These are phyloP conservation scores for Ranitomeya variabilis DNA, from an alignment of 2,113 vertebrate genomes.

Conservation along the genomic window DNA sequence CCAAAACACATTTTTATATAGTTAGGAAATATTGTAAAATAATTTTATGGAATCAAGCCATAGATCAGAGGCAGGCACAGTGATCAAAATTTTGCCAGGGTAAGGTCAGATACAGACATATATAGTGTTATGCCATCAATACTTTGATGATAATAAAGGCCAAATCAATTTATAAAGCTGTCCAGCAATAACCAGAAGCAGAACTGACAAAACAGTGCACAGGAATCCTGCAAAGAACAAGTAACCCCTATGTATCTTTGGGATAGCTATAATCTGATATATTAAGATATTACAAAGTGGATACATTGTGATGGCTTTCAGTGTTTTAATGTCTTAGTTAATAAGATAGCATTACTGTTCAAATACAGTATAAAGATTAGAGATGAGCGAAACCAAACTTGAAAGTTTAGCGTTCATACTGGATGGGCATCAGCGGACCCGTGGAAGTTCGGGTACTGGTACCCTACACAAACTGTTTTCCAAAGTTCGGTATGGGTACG, in stretches of 20 bases:
- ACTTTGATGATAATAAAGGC: neutral
- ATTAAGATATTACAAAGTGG: neutral
- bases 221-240: neutral
- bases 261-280: neutral
- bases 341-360: neutral
- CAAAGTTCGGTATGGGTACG: too few species aligned
- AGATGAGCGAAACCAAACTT: too few species aligned
- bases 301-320: neutral
- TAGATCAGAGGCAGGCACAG: neutral
- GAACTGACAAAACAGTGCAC: neutral
- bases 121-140: constrained; percentile 21
- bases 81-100: constrained; percentile 9
- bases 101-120: neutral
- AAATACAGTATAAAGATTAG: too few species aligned
- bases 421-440: too few species aligned
- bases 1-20: neutral
- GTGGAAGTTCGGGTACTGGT: too few species aligned
- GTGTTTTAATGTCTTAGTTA: neutral
- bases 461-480: too few species aligned
- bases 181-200: neutral
- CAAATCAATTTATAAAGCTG: constrained; percentile 1
- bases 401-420: too few species aligned
- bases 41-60: neutral
- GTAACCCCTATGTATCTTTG: neutral
- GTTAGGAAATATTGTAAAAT: neutral